Evolutionary conservation across 1,140 invertebrate genomes (phyloP), one percentile per base, ranked within the genome.

Genomic region (Polyergus mexicanus): DNA sequence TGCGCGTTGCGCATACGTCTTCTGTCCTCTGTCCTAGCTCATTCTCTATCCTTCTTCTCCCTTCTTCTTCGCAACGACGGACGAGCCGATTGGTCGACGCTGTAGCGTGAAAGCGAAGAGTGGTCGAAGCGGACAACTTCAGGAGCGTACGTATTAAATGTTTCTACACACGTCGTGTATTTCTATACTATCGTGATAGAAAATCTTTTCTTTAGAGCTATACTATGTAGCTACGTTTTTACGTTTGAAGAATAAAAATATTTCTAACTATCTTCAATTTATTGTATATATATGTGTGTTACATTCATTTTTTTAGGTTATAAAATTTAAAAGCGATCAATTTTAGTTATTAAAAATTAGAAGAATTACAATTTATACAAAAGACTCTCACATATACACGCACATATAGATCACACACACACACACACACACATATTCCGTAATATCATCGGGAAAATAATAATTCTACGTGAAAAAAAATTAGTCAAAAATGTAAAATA

Each of bases 41-140:
- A 83, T 66, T 74, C 68, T 81, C 68, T 47, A 44, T 10, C 8
- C 32, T 25, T 41, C 41, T 44, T 11, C 2, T 0, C 41, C 41
- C 71, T 44, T 19, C 35, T 60, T n/a, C 51, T 56, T 3, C 19
- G 47, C 58, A 85, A 44, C 38, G 58, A 69, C 32, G 44, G 38
- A 71, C 84, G n/a, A 83, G 51, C 71, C n/a, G 88, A 89, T 89
- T 89, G 84, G 87, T 72, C 41, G 35, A 28, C 5, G 85, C 41
- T 62, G 72, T 72, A 85, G 84, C 44, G 69, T 66, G 35, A 86
- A 69, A 69, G 68, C 68, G 41, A 58, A 62, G 54, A 51, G 51
- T 7, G 56, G 44, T 51, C 7, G 22, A 51, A 41, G 13, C 38
- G 19, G 68, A 58, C 28, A 69, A 85, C 25, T 35, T 75, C 87